phyloP scores from a whole-genome alignment of 2,113 vertebrate species.

The Petaurus breviceps region DNA sequence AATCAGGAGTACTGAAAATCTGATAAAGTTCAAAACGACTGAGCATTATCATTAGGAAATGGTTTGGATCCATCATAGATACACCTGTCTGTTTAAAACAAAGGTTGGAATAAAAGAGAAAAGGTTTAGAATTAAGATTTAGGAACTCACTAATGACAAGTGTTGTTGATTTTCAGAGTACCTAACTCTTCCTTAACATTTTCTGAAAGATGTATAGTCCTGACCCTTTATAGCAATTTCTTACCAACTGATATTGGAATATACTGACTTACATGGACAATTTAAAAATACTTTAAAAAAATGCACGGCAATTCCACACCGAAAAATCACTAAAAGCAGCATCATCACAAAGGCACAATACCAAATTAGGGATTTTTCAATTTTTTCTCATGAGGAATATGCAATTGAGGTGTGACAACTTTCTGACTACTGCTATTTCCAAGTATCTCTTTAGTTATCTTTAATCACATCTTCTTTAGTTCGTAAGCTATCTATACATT shows the following conservation, averaged over 20 bases:
- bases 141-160: conserved; percentile 30
- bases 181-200: conserved; percentile 11
- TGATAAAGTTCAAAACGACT: conserved; percentile 97
- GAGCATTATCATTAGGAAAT: conserved; percentile 97
- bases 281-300: neutral
- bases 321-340: neutral
- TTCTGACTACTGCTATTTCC: conserved; percentile 46
- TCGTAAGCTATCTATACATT: conserved; percentile 26
- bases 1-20: conserved; percentile 94
- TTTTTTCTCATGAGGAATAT: conserved; percentile 7
- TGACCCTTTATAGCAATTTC: neutral
- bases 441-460: neutral
- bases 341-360: neutral
- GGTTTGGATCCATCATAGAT: conserved; percentile 99
- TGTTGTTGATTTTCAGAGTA: neutral
- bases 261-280: neutral
- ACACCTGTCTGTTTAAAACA: conserved; percentile 90
- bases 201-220: neutral
- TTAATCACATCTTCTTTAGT: conserved; percentile 46
- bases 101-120: conserved; percentile 31
- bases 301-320: neutral
- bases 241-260: neutral
- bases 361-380: neutral
- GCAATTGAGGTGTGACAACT: conserved; percentile 4
- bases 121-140: conserved; percentile 46